Percentiles rank a stretch among this genome's conserved stretches.
Evolutionary conservation across 2,797 vertebrate genomes (phyloP).

Genomic region (Arctocebus calabarensis): DNA sequence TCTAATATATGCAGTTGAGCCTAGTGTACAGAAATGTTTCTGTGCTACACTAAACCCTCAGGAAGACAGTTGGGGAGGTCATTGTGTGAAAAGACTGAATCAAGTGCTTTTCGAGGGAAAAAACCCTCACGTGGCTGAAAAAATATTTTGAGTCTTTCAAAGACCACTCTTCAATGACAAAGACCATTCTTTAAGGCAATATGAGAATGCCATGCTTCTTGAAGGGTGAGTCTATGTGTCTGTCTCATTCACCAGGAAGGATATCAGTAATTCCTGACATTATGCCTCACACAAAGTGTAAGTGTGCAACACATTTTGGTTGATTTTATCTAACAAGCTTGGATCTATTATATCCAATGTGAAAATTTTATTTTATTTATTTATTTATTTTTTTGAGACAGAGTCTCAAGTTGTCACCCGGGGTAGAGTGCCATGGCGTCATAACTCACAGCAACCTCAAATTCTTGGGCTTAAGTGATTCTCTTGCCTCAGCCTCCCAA

Average conservation of each 20-base stretch:
- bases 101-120: not conserved
- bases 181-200: not conserved
- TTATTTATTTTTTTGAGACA: too few relatives aligned
- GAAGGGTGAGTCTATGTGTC: not conserved
- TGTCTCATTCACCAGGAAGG: not conserved
- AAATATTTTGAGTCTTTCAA: not conserved
- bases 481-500: too few relatives aligned
- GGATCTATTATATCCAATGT: not conserved
- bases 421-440: too few relatives aligned
- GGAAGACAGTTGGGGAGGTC: not conserved
- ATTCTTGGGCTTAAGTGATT: too few relatives aligned
- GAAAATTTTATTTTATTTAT: not conserved
- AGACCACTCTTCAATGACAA: not conserved
- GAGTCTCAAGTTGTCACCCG: too few relatives aligned
- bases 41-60: not conserved
- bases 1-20: not conserved
- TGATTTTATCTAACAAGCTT: not conserved
- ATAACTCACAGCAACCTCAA: too few relatives aligned
- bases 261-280: not conserved
- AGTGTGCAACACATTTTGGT: not conserved
- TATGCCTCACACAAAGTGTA: not conserved
- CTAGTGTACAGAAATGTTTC: fast-evolving
- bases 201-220: not conserved
- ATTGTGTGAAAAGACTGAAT: not conserved
- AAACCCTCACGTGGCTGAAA: not conserved